A percentile compares a stretch with the other conserved stretches of the same genome.
phyloP scores from a whole-genome alignment of 2,113 vertebrate genomes.

The Daphoenositta chrysoptera region DNA sequence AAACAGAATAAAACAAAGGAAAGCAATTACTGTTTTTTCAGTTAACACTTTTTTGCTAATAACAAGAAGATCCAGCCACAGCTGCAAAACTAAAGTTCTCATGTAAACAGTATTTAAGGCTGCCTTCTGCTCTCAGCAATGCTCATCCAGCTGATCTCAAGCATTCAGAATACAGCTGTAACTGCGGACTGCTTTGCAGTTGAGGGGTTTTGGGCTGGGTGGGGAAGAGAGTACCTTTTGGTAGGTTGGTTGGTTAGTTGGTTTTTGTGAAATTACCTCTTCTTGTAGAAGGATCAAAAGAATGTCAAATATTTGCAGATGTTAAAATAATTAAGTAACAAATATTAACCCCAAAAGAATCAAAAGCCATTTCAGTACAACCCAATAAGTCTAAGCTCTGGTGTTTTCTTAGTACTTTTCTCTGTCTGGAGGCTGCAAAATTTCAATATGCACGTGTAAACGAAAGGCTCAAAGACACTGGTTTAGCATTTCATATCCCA shows the following conservation, averaged over 20 bases:
- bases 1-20: not conserved
- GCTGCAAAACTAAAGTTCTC: not conserved
- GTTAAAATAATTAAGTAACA: not conserved
- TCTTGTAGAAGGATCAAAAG: not conserved
- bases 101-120: not conserved
- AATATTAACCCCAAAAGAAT: not conserved
- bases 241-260: not conserved
- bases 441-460: not conserved
- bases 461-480: not conserved
- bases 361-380: not conserved
- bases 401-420: not conserved
- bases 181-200: not conserved
- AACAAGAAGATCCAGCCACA: not conserved
- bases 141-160: not conserved
- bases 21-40: not conserved
- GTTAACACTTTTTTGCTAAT: not conserved
- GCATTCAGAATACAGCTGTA: not conserved
- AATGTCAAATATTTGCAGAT: not conserved
- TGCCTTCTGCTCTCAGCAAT: not conserved
- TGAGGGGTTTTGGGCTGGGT: not conserved
- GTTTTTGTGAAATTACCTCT: not conserved
- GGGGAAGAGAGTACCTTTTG: not conserved
- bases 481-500: not conserved
- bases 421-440: not conserved
- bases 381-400: not conserved